phyloP scores from a whole-genome alignment of 2,797 vertebrate genomes.

The Moxostoma hubbsi region DNA sequence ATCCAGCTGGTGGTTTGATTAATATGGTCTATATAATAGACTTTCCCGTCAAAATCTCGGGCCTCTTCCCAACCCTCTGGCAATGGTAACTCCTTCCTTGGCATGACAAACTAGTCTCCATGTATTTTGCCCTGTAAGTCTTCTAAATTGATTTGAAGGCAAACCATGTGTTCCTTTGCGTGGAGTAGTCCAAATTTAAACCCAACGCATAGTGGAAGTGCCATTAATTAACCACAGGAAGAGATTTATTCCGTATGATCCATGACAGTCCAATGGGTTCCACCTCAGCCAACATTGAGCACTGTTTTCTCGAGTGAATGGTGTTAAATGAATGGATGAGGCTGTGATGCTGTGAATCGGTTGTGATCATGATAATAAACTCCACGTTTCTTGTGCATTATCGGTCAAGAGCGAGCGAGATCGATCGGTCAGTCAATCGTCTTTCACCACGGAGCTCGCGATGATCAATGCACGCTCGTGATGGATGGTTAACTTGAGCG shows the following conservation, averaged over 20 bases:
- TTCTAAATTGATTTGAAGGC: conserved; percentile 66
- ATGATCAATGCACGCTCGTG: too few species aligned
- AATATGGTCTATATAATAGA: conserved; percentile 94
- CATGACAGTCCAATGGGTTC: conserved; percentile 1
- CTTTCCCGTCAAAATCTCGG: conserved; percentile 94
- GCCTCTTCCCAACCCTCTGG: conserved; percentile 97
- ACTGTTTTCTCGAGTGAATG: conserved; percentile 20
- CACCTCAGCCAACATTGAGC: conserved; percentile 22
- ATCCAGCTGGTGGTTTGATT: conserved; percentile 94
- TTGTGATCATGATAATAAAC: conserved; percentile 26
- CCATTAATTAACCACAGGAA: conserved; percentile 40
- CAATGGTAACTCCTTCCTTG: conserved; percentile 94
- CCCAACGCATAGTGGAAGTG: conserved; percentile 63
- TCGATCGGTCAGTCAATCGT: conserved; percentile 7
- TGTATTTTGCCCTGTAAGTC: conserved; percentile 69
- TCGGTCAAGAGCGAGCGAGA: not conserved
- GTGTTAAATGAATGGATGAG: conserved; percentile 17
- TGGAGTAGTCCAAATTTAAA: conserved; percentile 51
- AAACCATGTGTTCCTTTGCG: conserved; percentile 47
- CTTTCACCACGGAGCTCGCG: not conserved
- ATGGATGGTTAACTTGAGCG: conserved; percentile 1
- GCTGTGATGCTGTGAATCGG: conserved; percentile 24
- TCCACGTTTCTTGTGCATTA: conserved; percentile 22
- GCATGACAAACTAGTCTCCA: conserved; percentile 89
- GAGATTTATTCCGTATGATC: not conserved